Percentiles rank a stretch among this genome's conserved stretches.
phyloP scores from a whole-genome alignment of 1,140 invertebrate species.

The Diachasma alloeum region DNA sequence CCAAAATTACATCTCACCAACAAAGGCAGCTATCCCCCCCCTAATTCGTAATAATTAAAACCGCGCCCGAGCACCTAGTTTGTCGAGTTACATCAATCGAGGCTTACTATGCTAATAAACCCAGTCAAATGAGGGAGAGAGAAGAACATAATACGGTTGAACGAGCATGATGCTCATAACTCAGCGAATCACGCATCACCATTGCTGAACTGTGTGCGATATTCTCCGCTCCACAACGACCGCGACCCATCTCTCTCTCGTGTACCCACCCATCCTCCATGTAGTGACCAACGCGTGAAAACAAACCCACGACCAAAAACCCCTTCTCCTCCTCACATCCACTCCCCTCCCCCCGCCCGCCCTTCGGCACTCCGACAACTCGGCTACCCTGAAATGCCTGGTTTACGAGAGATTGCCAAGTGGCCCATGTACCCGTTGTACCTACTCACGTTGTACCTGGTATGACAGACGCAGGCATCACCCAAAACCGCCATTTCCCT shows the following conservation, averaged over 20 bases:
- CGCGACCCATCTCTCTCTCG: background rate
- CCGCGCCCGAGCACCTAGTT: background rate
- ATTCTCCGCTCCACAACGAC: background rate
- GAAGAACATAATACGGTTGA: background rate
- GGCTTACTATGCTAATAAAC: background rate
- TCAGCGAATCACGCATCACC: slow-evolving; percentile 26
- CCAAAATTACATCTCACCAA: background rate
- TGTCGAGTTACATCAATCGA: slow-evolving; percentile 2
- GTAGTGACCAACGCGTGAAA: background rate
- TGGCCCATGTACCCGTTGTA: slow-evolving; percentile 18
- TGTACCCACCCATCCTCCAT: background rate
- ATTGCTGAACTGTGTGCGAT: background rate
- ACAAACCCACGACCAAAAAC: background rate
- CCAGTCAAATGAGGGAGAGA: background rate
- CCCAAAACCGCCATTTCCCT: background rate
- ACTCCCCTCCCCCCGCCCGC: no score
- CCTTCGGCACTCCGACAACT: background rate
- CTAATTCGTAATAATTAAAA: background rate
- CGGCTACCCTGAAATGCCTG: slow-evolving; percentile 1
- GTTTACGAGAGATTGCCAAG: slow-evolving; percentile 21
- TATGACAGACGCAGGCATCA: slow-evolving; percentile 11
- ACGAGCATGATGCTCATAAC: slow-evolving; percentile 23
- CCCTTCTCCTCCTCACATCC: background rate
- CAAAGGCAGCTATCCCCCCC: background rate
- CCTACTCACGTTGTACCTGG: slow-evolving; percentile 5